Conservation (phyloP, 1,140 invertebrate genomes). For the Holcopasites calliopsidis region DNA sequence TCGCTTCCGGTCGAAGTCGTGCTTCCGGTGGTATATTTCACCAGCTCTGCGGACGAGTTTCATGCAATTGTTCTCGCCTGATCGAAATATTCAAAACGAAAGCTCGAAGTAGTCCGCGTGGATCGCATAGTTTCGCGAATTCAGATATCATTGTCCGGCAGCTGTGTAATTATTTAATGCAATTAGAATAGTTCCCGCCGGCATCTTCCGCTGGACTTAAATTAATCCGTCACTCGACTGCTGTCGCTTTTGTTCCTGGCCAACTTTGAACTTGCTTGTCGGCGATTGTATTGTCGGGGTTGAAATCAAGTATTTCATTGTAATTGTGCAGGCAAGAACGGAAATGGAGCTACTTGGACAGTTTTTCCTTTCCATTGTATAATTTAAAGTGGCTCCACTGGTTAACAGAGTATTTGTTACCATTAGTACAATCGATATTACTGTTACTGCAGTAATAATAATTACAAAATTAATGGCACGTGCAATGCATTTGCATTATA, state of each 20-base stretch:
- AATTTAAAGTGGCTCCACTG: not conserved
- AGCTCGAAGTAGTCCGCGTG: not conserved
- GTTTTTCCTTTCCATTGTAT: too few species aligned
- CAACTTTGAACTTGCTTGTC: not conserved
- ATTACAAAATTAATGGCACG: too few species aligned
- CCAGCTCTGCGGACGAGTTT: not conserved
- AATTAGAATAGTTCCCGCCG: not conserved
- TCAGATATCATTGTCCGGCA: not conserved
- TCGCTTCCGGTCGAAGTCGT: not conserved
- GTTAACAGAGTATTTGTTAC: not conserved
- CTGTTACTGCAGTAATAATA: too few species aligned
- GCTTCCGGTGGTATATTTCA: constrained; percentile 50
- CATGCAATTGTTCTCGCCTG: not conserved
- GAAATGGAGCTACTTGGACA: not conserved
- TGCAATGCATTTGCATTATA: too few species aligned
- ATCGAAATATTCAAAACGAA: not conserved
- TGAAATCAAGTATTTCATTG: not conserved
- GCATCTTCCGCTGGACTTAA: not conserved
- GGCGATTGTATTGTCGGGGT: too few species aligned
- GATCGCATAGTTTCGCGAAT: not conserved
- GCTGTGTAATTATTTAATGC: constrained; percentile 1
- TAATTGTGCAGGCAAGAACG: not conserved
- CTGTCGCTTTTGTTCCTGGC: too few species aligned
- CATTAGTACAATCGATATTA: too few species aligned
- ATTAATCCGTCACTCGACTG: not conserved